Conservation (phyloP, 1,140 invertebrate genomes). For the Ectropis grisescens region DNA sequence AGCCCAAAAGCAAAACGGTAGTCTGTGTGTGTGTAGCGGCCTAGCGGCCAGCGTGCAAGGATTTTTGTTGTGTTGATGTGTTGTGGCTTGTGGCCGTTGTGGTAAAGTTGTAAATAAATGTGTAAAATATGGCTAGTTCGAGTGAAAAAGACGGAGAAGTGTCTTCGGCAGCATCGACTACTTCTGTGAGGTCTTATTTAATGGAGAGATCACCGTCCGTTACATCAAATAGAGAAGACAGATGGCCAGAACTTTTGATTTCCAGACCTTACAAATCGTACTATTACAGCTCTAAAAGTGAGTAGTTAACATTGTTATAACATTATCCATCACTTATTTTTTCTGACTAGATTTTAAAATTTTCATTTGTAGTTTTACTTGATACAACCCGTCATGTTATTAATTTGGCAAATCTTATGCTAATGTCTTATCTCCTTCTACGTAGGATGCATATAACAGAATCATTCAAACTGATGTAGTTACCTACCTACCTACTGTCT, state of each 20-base stretch:
- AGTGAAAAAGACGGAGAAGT: slow-evolving; percentile 35
- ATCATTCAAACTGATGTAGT: too few species aligned
- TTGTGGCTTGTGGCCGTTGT: too few species aligned
- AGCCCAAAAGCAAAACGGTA: too few species aligned
- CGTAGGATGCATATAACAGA: too few species aligned
- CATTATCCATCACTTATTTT: not conserved
- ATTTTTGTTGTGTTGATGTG: too few species aligned
- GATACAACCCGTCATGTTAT: too few species aligned
- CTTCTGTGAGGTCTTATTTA: slow-evolving; percentile 36
- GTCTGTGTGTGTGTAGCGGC: too few species aligned
- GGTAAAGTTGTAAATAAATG: slow-evolving; percentile 5
- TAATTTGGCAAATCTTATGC: too few species aligned
- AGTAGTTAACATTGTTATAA: slow-evolving; percentile 24
- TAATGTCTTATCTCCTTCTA: too few species aligned
- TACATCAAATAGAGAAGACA: slow-evolving; percentile 47
- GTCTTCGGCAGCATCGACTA: slow-evolving; percentile 43
- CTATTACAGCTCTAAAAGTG: slow-evolving; percentile 48
- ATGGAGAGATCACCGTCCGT: slow-evolving; percentile 46
- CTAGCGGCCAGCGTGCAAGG: too few species aligned
- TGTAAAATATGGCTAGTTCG: slow-evolving; percentile 36
- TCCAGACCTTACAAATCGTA: slow-evolving; percentile 51
- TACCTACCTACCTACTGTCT: too few species aligned
- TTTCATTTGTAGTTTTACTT: too few species aligned
- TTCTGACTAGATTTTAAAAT: not conserved
- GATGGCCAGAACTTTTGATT: slow-evolving; percentile 59